Conservation (phyloP, 2,888 invertebrate genomes). For the Allygus modestus region DNA sequence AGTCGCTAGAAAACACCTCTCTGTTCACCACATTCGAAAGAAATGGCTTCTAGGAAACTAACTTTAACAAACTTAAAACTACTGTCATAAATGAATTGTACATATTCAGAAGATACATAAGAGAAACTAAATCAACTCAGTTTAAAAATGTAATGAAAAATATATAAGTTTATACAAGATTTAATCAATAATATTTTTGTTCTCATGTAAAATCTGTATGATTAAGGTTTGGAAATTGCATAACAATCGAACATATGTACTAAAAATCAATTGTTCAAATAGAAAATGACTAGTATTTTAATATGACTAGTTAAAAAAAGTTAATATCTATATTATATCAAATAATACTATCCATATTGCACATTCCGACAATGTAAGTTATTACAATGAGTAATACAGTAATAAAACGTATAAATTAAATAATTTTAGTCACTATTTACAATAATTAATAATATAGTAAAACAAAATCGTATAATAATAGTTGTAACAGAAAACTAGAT, state of each 20-base stretch:
- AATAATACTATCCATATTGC: constrained; percentile 1
- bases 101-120: too few species aligned
- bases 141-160: too few species aligned
- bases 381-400: background rate
- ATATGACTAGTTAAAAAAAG: background rate
- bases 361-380: constrained; percentile 9
- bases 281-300: background rate
- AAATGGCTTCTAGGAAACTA: too few species aligned
- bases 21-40: background rate
- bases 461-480: background rate
- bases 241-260: too few species aligned
- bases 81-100: too few species aligned
- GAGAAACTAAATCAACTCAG: too few species aligned
- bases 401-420: background rate
- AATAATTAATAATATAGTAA: background rate
- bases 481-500: background rate
- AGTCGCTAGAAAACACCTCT: background rate
- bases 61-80: too few species aligned
- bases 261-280: background rate
- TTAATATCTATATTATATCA: background rate
- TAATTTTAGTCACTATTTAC: background rate
- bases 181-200: too few species aligned
- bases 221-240: too few species aligned
- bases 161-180: too few species aligned
- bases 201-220: too few species aligned